Percentiles rank a stretch among this genome's conserved stretches.
Conservation (phyloP, 2,888 invertebrate species). For the Hirtodrosophila duncani region DNA sequence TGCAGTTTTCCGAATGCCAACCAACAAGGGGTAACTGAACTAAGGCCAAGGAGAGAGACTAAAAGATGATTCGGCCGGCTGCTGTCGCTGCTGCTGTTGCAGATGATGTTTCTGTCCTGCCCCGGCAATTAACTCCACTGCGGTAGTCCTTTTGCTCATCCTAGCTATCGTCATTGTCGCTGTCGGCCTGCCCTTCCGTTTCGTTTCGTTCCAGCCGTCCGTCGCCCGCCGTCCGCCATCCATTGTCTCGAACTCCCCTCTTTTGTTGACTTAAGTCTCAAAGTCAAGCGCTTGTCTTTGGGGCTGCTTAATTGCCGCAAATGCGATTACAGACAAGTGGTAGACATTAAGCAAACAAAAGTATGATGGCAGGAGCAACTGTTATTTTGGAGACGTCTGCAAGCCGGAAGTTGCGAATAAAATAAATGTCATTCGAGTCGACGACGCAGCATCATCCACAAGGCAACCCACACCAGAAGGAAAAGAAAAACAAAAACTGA, state of each 20-base stretch:
- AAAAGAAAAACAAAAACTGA: not conserved
- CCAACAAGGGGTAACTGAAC: no score
- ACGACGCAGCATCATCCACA: constrained; percentile 1
- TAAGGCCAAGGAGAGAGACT: not conserved
- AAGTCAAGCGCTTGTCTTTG: constrained; percentile 61
- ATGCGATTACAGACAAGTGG: constrained; percentile 77
- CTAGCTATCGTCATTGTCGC: not conserved
- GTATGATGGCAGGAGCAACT: constrained; percentile 64
- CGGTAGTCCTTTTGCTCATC: constrained; percentile 2
- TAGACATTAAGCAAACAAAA: constrained; percentile 71
- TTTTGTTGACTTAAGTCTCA: constrained; percentile 30
- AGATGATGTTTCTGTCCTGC: no score
- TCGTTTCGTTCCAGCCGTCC: constrained; percentile 1
- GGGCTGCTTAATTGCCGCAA: constrained; percentile 76
- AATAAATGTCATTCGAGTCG: constrained; percentile 62
- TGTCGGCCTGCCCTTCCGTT: not conserved
- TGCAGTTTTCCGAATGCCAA: no score
- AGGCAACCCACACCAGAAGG: not conserved
- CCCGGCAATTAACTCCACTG: constrained; percentile 48
- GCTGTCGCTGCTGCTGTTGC: no score
- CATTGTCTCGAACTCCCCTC: not conserved
- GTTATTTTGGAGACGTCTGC: constrained; percentile 64
- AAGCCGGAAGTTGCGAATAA: constrained; percentile 68
- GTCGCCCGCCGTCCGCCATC: not conserved
- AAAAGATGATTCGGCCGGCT: no score